phyloP scores from a whole-genome alignment of 2,888 invertebrate genomes.

The Nemurella pictetii region DNA sequence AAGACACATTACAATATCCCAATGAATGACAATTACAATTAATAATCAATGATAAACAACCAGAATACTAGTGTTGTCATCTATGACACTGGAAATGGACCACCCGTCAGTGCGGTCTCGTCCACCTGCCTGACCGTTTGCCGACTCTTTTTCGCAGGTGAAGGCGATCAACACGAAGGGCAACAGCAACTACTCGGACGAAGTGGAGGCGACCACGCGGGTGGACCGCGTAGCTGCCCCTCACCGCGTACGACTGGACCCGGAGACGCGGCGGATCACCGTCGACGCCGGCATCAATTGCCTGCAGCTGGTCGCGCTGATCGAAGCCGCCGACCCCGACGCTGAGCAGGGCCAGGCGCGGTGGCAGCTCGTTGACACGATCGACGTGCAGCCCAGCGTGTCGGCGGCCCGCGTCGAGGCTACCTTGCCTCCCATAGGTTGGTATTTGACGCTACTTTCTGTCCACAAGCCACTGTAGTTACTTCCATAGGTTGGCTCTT shows the following conservation, averaged over 20 bases:
- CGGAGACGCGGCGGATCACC: slow-evolving; percentile 72
- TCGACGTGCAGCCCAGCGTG: slow-evolving; percentile 65
- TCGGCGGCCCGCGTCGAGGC: slow-evolving; percentile 71
- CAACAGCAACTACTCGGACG: slow-evolving; percentile 83
- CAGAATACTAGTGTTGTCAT: too few species aligned
- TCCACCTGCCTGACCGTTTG: too few species aligned
- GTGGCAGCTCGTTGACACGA: slow-evolving; percentile 74
- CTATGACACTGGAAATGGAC: too few species aligned
- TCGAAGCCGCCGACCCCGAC: slow-evolving; percentile 68
- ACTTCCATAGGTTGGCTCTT: too few species aligned
- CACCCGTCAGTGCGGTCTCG: too few species aligned
- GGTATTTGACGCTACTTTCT: too few species aligned
- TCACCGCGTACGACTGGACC: slow-evolving; percentile 80
- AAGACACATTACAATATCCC: too few species aligned
- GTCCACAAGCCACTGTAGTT: neutral
- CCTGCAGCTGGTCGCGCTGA: slow-evolving; percentile 73
- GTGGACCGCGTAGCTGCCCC: slow-evolving; percentile 83
- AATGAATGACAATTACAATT: too few species aligned
- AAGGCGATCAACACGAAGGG: slow-evolving; percentile 88
- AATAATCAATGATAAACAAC: too few species aligned
- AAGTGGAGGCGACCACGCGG: slow-evolving; percentile 77
- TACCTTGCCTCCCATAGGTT: slow-evolving; percentile 62
- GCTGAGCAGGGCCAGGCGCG: slow-evolving; percentile 52
- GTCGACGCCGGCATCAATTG: slow-evolving; percentile 81
- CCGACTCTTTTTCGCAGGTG: slow-evolving; percentile 58